Conservation (phyloP, 2,888 invertebrate species). For the Archips crataeganus region DNA sequence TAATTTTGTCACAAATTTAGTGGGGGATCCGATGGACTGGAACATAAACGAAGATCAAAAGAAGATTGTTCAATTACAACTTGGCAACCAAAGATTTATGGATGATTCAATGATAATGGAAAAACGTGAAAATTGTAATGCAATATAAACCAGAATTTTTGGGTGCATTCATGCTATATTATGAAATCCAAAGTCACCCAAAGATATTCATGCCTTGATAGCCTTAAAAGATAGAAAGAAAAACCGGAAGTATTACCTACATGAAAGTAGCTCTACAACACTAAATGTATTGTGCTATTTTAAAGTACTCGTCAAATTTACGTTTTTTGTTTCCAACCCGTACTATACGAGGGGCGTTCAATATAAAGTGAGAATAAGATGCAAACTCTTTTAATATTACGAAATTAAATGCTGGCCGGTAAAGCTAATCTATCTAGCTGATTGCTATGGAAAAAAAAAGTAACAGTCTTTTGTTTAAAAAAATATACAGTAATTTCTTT, state of each 20-base stretch:
- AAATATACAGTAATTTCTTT: no score
- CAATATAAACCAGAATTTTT: background rate
- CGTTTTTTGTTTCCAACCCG: background rate
- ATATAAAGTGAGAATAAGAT: no score
- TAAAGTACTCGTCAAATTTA: background rate
- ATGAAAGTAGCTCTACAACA: background rate
- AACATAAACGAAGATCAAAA: no score
- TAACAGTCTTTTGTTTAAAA: no score
- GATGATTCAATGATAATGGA: background rate
- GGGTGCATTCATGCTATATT: conserved; percentile 3
- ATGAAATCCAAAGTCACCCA: background rate
- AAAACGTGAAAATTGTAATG: background rate
- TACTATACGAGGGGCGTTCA: no score
- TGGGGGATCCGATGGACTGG: no score
- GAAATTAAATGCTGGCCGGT: no score
- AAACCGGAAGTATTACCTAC: background rate
- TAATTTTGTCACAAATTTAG: conserved; percentile 44
- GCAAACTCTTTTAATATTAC: no score
- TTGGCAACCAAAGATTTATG: background rate
- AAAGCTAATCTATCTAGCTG: no score
- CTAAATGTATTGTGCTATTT: background rate
- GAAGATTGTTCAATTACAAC: no score
- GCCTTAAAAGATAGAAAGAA: background rate
- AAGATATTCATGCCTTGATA: background rate
- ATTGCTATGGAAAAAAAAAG: no score